A percentile compares a stretch with the other conserved stretches of the same genome.
Evolutionary conservation across 2,113 vertebrate genomes (phyloP).

Genomic region (Leptodactylus fuscus): DNA sequence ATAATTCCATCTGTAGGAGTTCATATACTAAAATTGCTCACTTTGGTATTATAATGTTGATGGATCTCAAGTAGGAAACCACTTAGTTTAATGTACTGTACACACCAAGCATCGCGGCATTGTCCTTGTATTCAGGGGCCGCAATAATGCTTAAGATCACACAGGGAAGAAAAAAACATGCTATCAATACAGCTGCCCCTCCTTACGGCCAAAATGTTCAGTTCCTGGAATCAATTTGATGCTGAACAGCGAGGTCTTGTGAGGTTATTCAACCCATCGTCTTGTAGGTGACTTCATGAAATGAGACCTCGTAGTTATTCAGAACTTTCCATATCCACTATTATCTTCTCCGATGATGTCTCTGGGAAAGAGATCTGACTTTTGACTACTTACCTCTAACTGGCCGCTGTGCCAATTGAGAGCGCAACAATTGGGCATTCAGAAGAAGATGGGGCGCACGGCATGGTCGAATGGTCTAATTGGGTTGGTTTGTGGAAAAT

Average conservation of each 20-base stretch:
- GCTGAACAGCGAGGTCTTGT: background rate
- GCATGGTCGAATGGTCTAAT: too few species aligned
- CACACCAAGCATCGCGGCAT: background rate
- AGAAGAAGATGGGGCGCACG: background rate
- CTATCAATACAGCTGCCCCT: background rate
- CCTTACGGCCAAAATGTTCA: background rate
- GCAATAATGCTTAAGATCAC: background rate
- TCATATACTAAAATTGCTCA: conserved; percentile 9
- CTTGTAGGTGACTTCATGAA: background rate
- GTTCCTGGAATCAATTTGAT: conserved; percentile 5
- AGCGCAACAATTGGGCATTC: background rate
- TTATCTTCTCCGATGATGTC: background rate
- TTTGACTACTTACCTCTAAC: background rate
- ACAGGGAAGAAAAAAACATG: background rate
- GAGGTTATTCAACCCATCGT: background rate
- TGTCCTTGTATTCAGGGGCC: background rate
- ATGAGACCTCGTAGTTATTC: background rate
- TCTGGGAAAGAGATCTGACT: background rate
- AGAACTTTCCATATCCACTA: background rate
- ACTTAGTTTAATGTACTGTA: conserved; percentile 28
- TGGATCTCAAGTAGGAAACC: conserved; percentile 5
- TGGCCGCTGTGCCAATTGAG: background rate
- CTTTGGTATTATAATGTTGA: background rate
- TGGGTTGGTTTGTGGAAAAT: too few species aligned
- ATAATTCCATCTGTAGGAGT: conserved; percentile 30